phyloP scores from a whole-genome alignment of 1,140 invertebrate species.

The Geopemphigus sp. region DNA sequence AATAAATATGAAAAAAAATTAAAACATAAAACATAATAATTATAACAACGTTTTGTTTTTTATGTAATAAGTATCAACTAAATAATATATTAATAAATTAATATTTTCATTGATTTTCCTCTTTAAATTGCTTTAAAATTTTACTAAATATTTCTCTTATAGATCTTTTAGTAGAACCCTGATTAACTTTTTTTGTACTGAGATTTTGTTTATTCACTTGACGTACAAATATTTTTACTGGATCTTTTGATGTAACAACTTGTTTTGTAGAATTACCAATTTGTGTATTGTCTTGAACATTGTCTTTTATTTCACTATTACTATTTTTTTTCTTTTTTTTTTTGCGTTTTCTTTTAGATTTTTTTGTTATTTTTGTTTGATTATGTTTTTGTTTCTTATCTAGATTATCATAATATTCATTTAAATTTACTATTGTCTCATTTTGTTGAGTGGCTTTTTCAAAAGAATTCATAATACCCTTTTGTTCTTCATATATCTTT shows the following conservation, averaged over 20 bases:
- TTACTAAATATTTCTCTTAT: constrained; percentile 6
- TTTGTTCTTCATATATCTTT: background rate
- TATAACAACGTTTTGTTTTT: background rate
- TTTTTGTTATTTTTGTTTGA: background rate
- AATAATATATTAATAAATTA: background rate
- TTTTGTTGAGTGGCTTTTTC: background rate
- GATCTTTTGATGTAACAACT: background rate
- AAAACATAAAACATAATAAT: background rate
- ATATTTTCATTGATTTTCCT: background rate
- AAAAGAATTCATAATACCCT: background rate
- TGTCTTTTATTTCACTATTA: background rate
- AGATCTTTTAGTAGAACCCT: background rate
- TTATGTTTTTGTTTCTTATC: background rate
- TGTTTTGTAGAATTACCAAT: background rate
- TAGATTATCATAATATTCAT: background rate
- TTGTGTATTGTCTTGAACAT: background rate
- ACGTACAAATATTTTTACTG: constrained; percentile 25
- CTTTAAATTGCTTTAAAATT: constrained; percentile 12
- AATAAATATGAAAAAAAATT: background rate
- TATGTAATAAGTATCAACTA: background rate
- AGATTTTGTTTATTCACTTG: background rate
- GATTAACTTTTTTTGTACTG: background rate
- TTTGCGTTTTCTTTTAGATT: constrained; percentile 9
- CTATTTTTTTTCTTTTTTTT: constrained; percentile 15
- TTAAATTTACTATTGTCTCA: background rate